These are phyloP conservation scores for Rafetus swinhoei DNA, from an alignment of 2,113 vertebrate species.

Conservation along the genomic window DNA sequence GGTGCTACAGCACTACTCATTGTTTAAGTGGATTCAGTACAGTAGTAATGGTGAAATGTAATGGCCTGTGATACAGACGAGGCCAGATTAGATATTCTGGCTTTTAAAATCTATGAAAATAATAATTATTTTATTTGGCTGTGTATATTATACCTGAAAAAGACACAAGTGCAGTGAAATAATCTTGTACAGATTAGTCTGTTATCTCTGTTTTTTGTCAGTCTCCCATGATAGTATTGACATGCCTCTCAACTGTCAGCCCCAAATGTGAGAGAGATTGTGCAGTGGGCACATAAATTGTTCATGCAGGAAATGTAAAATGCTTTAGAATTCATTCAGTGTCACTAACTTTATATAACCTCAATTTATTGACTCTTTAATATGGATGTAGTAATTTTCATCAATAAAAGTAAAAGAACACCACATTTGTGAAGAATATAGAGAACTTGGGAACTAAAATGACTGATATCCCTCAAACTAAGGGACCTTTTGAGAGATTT, in stretches of 20 bases:
- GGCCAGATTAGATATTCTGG: not conserved
- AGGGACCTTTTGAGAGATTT: not conserved
- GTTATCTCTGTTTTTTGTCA: not conserved
- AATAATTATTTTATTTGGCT: not conserved
- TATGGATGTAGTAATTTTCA: not conserved
- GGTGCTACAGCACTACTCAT: too few relatives aligned
- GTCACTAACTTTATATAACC: not conserved
- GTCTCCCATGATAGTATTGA: not conserved
- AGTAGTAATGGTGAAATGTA: too few relatives aligned
- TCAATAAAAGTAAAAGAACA: not conserved
- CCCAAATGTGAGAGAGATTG: not conserved
- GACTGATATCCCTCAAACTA: not conserved
- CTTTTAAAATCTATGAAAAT: not conserved
- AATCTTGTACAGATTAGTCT: not conserved
- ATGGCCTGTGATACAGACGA: not conserved
- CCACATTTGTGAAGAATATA: not conserved
- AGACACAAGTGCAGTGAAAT: not conserved
- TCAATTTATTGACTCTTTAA: not conserved
- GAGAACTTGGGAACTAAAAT: not conserved
- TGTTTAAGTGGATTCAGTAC: not conserved
- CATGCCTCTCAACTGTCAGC: rapidly evolving
- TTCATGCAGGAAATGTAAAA: not conserved
- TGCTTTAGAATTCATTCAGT: not conserved
- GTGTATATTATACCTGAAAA: not conserved
- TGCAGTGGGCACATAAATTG: not conserved